These are phyloP conservation scores for Apostichopus parvimensis DNA, from an alignment of 35 echinoderm and acorn worm species.

Conservation along the genomic window DNA sequence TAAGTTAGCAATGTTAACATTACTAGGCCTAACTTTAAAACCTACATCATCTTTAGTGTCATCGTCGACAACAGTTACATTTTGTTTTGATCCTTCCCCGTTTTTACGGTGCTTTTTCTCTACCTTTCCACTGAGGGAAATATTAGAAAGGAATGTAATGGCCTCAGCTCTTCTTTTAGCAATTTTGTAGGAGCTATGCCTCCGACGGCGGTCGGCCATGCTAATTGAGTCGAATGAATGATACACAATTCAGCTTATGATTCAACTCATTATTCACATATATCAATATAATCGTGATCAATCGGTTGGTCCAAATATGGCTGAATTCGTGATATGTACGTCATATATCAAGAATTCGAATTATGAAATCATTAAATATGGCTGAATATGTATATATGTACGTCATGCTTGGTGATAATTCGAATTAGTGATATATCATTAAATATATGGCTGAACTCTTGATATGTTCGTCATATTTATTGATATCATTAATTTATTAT, in stretches of 20 bases:
- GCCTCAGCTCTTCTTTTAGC: conserved; percentile 54
- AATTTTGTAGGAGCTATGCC: conserved; percentile 31
- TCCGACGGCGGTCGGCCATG: conserved; percentile 27
- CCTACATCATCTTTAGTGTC: background rate
- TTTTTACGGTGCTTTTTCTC: background rate
- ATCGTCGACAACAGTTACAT: background rate
- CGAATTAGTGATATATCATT: no score
- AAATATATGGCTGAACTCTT: no score
- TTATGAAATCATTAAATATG: no score
- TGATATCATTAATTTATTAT: no score
- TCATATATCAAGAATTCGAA: no score
- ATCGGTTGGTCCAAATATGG: no score
- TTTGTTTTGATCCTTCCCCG: background rate
- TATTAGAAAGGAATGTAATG: conserved; percentile 38
- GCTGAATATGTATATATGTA: no score
- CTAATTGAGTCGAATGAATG: background rate
- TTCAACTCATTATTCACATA: background rate
- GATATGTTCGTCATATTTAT: no score
- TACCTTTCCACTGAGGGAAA: conserved; percentile 33
- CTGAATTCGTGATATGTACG: no score
- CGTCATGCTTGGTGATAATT: no score
- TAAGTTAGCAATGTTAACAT: background rate
- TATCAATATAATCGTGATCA: no score
- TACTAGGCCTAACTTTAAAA: background rate
- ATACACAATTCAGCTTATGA: background rate